Evolutionary conservation across 2,797 vertebrate species (phyloP), one percentile per base, ranked within the genome.

Genomic region (Hirundo rustica): DNA sequence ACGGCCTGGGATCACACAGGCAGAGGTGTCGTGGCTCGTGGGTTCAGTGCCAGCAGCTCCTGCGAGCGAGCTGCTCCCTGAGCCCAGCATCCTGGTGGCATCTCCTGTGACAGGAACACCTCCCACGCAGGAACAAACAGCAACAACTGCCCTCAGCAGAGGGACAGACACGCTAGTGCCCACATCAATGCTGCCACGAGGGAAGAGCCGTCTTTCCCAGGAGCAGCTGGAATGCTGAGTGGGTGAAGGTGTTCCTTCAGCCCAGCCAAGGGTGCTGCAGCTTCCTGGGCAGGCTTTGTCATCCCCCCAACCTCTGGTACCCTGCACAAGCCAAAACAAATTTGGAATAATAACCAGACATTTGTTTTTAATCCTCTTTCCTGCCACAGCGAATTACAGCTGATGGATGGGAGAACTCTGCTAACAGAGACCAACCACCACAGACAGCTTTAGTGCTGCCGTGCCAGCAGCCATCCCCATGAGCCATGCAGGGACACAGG

Each of bases 41-140:
- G 55, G 19, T 60, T 76, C 16, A 23, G 68, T 13, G n/a, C 36
- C 9, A 3, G 42, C 66, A 92, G 50, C 77, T 71, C 47, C 67
- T 23, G 47, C 0, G 0, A 72, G 50, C 0, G 1, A 72, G 54
- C 47, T 0, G 3, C 8, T 10, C 68, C 72, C 77, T 25, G 12
- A 81, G 32, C 50, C 36, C 58, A 38, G 18, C 20, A 22, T 19
- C 13, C 2, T 9, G 38, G 36, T 61, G 82, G 55, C 18, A 66
- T 30, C 61, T 80, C 5, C 70, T 67, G 88, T 62, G 68, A 55
- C 19, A 19, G 73, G 42, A 61, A 67, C 36, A 36, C 4, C 10
- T 76, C 72, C 51, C 65, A 68, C 0, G 0, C 62, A 32, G 66
- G 34, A 68, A 32, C 27, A 75, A 61, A n/a, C 0, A 1, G 26